Evolutionary conservation across 2,888 invertebrate genomes (phyloP).

Genomic region (Agelastica alni): DNA sequence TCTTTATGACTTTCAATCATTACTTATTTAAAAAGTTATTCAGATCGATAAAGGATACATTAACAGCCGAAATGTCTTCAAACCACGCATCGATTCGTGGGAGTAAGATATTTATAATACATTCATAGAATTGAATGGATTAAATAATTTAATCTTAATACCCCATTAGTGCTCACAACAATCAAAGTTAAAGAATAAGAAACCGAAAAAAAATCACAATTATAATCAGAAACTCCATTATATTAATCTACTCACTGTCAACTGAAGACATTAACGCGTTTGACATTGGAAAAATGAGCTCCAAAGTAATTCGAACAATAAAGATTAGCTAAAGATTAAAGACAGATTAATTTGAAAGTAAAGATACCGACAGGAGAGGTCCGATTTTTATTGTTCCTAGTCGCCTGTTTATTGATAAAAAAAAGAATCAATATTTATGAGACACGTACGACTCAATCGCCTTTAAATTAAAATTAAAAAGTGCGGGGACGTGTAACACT

Average conservation of each 20-base stretch:
- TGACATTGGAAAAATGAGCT: slow-evolving; percentile 11
- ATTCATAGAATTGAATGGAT: slow-evolving; percentile 11
- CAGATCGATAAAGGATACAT: background rate
- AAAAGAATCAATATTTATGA: slow-evolving; percentile 17
- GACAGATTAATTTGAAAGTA: background rate
- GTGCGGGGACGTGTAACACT: background rate
- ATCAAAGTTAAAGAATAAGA: slow-evolving; percentile 4
- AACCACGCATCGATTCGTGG: background rate
- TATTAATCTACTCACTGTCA: slow-evolving; percentile 17
- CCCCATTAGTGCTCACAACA: slow-evolving; percentile 7
- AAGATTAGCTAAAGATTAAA: slow-evolving; percentile 11
- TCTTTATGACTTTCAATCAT: background rate
- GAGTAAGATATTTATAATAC: background rate
- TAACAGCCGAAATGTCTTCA: background rate
- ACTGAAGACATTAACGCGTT: slow-evolving; percentile 21
- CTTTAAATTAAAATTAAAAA: background rate
- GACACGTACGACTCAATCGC: slow-evolving; percentile 13
- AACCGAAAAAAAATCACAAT: slow-evolving; percentile 5
- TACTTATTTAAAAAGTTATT: background rate
- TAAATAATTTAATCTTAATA: slow-evolving; percentile 18
- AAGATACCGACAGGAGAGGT: slow-evolving; percentile 10
- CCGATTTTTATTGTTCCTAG: slow-evolving; percentile 15
- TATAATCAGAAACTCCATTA: slow-evolving; percentile 12
- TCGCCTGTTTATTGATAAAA: slow-evolving; percentile 18
- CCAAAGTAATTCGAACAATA: slow-evolving; percentile 19